Base-by-base conservation (phyloP, 2,888 invertebrate species). In the Eueremaeus valkanovi region DNA sequence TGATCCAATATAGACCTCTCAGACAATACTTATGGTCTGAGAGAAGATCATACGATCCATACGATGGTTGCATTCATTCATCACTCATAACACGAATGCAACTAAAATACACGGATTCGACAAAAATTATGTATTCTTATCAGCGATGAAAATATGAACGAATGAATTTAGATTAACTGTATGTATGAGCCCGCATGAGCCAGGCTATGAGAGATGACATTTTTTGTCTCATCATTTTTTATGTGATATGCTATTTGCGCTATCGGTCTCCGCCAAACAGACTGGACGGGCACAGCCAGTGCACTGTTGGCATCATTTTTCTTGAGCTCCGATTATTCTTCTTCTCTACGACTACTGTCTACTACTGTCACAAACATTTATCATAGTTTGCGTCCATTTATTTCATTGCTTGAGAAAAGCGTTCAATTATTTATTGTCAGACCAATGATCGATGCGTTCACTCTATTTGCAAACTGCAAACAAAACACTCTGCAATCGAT, bases 381-480 rank as follows among this genome's bases (percentile, higher is more conserved):
- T 61, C 61, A 61, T 61, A 51, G 61, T 61, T 61, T 61, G 61
- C 13, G 61, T 61, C 61, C 61, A 51, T 51, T 51, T 51, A 61
- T 61, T 61, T 61, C 61, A 31, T 61, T 61, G 61, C 31, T 1
- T n/a, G n/a, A 36, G n/a, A 36, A 51, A 51, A 51, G 29, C 29
- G n/a, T 61, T 61, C 61, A 61, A 61, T 61, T 61, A 61, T 61
- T 61, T 61, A 61, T 61, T 61, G 61, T 61, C 61, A 27, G 9
- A 27, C 2, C 13, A 61, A 21, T 61, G 61, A 61, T 61, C 29
- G 61, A 61, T 61, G 29, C 6, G 61, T 31, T n/a, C 16, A 8
- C n/a, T 51, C 51, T 51, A 18, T 45, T 11, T 45, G 42, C 18
- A 11, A 18, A 18, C 42, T 18, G 16, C 42, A n/a, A 55, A 55